Conservation (phyloP, 2,888 invertebrate genomes). For the Plebejus anna region DNA sequence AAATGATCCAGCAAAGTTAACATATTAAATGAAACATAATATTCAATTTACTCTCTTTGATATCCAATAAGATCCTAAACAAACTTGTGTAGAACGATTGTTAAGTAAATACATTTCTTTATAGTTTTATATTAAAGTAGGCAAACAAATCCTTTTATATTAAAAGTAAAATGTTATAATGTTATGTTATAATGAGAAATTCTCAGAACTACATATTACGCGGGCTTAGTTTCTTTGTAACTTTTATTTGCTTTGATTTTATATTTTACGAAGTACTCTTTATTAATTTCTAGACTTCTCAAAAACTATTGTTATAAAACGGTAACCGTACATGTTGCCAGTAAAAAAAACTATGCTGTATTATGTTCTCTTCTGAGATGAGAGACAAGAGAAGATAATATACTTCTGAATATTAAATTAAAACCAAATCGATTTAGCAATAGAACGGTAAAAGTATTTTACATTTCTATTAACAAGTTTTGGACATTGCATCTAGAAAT, state of each 20-base stretch:
- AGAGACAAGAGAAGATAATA: too few species aligned
- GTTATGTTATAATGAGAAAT: neutral
- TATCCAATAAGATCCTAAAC: neutral
- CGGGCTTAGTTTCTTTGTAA: neutral
- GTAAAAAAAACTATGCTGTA: too few species aligned
- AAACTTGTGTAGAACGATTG: neutral
- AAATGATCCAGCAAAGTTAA: neutral
- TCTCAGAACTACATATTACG: neutral
- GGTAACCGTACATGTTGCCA: too few species aligned
- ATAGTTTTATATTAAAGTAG: constrained; percentile 5
- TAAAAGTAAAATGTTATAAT: neutral
- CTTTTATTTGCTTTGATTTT: neutral
- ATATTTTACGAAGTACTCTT: neutral
- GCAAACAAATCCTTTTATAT: neutral
- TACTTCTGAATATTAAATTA: too few species aligned
- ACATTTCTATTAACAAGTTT: too few species aligned
- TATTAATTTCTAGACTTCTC: neutral
- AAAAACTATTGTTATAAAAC: too few species aligned
- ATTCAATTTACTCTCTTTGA: constrained; percentile 6
- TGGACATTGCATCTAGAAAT: too few species aligned
- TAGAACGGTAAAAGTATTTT: too few species aligned
- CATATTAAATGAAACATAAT: neutral
- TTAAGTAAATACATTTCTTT: neutral
- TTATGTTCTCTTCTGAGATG: too few species aligned
- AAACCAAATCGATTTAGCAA: too few species aligned